Conservation (phyloP, 2,888 invertebrate genomes). For the Caenorhabditis macrosperma region DNA sequence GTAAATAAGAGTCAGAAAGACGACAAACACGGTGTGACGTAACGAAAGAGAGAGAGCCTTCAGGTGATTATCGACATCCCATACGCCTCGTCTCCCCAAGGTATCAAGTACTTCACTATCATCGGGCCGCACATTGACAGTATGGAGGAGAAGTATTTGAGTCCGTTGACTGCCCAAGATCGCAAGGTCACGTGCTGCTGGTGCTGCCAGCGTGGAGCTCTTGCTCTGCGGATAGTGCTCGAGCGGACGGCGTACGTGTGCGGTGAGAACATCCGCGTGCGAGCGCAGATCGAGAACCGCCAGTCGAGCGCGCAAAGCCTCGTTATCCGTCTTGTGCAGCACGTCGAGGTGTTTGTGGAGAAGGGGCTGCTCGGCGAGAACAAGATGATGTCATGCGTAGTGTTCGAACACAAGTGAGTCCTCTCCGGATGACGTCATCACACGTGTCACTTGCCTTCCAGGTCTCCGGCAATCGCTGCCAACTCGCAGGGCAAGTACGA, state of each 20-base stretch:
- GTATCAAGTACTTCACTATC: conserved; percentile 88
- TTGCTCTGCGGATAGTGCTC: conserved; percentile 85
- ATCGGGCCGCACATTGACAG: conserved; percentile 88
- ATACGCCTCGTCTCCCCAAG: conserved; percentile 88
- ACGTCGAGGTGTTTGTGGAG: conserved; percentile 87
- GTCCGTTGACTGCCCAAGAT: conserved; percentile 85
- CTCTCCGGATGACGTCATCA: conserved; percentile 14
- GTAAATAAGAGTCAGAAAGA: conserved; percentile 31
- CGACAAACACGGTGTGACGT: not conserved
- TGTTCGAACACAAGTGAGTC: conserved; percentile 85
- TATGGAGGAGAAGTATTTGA: conserved; percentile 88
- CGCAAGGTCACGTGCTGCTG: conserved; percentile 86
- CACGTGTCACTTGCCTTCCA: conserved; percentile 35
- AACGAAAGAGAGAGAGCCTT: conserved; percentile 59
- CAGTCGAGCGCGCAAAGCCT: conserved; percentile 66
- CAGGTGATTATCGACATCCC: conserved; percentile 86
- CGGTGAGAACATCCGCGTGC: conserved; percentile 77
- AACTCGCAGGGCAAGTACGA: conserved; percentile 83
- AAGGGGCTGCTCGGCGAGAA: conserved; percentile 86
- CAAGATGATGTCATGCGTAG: conserved; percentile 85
- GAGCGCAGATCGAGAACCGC: conserved; percentile 80
- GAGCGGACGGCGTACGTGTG: conserved; percentile 87
- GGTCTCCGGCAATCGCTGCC: conserved; percentile 74
- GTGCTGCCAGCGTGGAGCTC: conserved; percentile 86
- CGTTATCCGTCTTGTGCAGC: conserved; percentile 80